Conservation (phyloP, 2,888 invertebrate species). For the Cheilosia vulpina region DNA sequence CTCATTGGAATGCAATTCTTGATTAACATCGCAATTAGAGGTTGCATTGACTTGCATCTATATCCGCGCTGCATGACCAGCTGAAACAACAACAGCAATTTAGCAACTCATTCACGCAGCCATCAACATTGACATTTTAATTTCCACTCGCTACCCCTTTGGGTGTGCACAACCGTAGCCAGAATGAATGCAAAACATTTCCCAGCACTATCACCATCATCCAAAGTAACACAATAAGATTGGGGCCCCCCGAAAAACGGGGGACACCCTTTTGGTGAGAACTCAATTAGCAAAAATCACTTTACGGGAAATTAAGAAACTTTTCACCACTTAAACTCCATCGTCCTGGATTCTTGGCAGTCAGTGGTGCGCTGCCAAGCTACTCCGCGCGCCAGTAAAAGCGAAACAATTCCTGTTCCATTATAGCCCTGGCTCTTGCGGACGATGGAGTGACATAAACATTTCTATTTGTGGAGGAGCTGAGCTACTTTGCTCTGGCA, state of each 20-base stretch:
- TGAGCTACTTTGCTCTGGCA: conserved; percentile 3
- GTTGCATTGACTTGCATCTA: not conserved
- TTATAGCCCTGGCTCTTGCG: not conserved
- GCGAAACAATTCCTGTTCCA: conserved; percentile 50
- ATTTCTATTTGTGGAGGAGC: conserved; percentile 65
- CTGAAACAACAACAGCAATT: conserved; percentile 14
- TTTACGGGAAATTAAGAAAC: conserved; percentile 76
- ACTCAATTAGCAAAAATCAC: conserved; percentile 75
- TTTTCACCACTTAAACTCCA: conserved; percentile 72
- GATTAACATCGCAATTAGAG: conserved; percentile 14
- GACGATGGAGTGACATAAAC: conserved; percentile 65
- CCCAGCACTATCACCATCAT: conserved; percentile 41
- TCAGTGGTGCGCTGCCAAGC: not conserved
- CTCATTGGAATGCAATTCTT: no score
- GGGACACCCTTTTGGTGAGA: conserved; percentile 51
- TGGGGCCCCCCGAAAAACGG: not conserved
- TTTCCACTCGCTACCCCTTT: conserved; percentile 34
- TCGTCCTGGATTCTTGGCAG: conserved; percentile 29
- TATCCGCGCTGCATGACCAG: no score
- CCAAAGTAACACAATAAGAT: conserved; percentile 41
- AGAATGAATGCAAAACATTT: conserved; percentile 61
- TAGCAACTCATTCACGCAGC: conserved; percentile 36
- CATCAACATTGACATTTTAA: conserved; percentile 67
- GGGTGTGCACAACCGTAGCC: not conserved
- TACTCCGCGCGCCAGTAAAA: not conserved